A percentile compares a stretch with the other conserved stretches of the same genome.
Evolutionary conservation across 2,888 invertebrate species (phyloP).

Genomic region (Salticus scenicus): DNA sequence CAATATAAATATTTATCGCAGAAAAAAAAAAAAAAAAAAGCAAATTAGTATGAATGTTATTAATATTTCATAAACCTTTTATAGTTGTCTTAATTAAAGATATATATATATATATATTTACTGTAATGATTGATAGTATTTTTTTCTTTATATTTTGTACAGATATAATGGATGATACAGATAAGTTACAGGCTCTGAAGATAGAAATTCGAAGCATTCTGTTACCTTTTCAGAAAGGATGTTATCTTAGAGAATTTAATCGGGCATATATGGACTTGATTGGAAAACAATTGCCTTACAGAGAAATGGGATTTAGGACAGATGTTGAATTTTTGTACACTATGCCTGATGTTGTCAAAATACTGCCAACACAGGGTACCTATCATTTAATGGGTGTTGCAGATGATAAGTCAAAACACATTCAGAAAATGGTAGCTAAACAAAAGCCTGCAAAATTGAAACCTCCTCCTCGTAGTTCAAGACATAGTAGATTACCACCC

Average conservation of each 20-base stretch:
- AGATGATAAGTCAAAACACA: slow-evolving; percentile 43
- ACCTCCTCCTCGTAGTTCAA: too few relatives aligned
- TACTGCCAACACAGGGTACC: not conserved
- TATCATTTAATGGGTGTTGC: slow-evolving; percentile 27
- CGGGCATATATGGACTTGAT: slow-evolving; percentile 29
- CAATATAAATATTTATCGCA: too few relatives aligned
- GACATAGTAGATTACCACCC: not conserved
- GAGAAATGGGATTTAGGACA: slow-evolving; percentile 37
- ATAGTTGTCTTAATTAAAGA: too few relatives aligned
- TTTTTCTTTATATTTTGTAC: not conserved
- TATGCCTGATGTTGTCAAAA: slow-evolving; percentile 35
- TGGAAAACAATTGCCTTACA: slow-evolving; percentile 22
- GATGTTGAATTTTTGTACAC: slow-evolving; percentile 36
- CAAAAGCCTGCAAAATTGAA: slow-evolving; percentile 8
- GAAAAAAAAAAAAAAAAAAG: too few relatives aligned
- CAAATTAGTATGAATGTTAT: too few relatives aligned
- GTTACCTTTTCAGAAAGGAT: slow-evolving; percentile 30
- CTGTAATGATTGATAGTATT: too few relatives aligned
- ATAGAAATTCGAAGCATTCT: slow-evolving; percentile 46
- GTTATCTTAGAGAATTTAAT: slow-evolving; percentile 22
- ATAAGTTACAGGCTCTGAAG: slow-evolving; percentile 24
- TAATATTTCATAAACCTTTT: too few relatives aligned
- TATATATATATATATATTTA: too few relatives aligned
- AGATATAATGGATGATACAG: slow-evolving; percentile 19
- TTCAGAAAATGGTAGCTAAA: slow-evolving; percentile 47